Percentiles rank a stretch among this genome's conserved stretches.
phyloP scores from a whole-genome alignment of 2,797 vertebrate genomes.

The Pipistrellus kuhlii region DNA sequence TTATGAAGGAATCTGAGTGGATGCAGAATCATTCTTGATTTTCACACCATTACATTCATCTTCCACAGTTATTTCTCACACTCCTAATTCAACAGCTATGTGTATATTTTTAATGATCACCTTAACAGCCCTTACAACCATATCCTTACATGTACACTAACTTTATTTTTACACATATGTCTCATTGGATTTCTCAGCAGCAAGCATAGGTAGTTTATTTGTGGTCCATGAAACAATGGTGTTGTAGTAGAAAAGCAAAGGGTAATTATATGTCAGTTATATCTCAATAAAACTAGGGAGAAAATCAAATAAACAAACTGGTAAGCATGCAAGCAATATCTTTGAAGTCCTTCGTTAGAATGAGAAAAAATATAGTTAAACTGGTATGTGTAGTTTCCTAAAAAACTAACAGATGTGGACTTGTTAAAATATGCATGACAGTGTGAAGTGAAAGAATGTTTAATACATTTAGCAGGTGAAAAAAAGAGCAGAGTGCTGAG shows the following conservation, averaged over 20 bases:
- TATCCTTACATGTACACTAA: neutral
- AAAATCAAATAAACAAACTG: neutral
- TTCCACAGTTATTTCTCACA: neutral
- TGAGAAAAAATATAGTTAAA: slow-evolving; percentile 53
- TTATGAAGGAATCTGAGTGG: neutral
- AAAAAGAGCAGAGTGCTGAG: neutral
- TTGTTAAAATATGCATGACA: slow-evolving; percentile 50
- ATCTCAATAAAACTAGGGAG: neutral
- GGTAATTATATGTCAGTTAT: neutral
- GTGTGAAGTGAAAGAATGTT: slow-evolving; percentile 32
- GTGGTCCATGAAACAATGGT: neutral
- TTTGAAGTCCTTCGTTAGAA: slow-evolving; percentile 20
- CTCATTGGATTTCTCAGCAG: neutral
- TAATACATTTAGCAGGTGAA: neutral
- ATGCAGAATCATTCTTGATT: neutral
- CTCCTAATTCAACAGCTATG: neutral
- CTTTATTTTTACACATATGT: neutral
- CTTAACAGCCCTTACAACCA: neutral
- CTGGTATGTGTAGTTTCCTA: neutral
- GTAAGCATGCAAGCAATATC: neutral
- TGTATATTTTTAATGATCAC: neutral
- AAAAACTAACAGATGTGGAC: slow-evolving; percentile 8
- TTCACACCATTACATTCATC: neutral
- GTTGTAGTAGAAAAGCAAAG: neutral
- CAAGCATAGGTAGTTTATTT: neutral